Base-by-base conservation (phyloP, 2,113 vertebrate species). In the Taurulus bubalis region DNA sequence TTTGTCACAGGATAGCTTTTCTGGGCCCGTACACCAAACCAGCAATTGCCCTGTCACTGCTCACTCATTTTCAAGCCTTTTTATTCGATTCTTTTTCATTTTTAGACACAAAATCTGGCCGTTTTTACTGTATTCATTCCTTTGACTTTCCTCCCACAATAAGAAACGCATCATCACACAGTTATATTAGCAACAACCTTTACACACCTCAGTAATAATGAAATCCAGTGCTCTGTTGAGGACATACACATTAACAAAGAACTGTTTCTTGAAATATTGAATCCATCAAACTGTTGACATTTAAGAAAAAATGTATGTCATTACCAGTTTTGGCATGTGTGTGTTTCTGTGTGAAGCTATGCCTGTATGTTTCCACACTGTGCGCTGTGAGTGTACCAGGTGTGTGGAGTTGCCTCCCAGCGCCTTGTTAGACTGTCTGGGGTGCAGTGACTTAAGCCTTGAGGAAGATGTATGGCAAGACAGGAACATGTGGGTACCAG, bases 391-490 rank as follows among this genome's bases (percentile, higher is more conserved):
- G 73, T 90, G 87, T 77, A 80, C 56, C 60, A 78, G 85, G 85
- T 88, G 83, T 87, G 78, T 76, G 66, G 60, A 75, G 82, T 66
- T 85, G 84, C 92, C 90, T 91, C 66, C 65, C 67, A 71, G 84
- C 85, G 66, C 75, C 92, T 92, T 89, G 92, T 94, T 94, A 92
- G 91, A 85, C 77, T 75, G 86, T 90, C 81, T 83, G 79, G 67
- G 73, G 79, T 84, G 87, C 79, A 63, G 59, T 74, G 88, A 88
- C 83, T 91, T 81, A 76, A 82, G 83, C 85, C 87, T 86, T 34
- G 18, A 77, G 91, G 85, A 94, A 92, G 94, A 94, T 94, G 87
- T 93, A 94, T 93, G 84, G 89, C 80, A 77, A 90, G 88, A 90
- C 83, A 83, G 85, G 71, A 91, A 87, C 85, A 84, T 80, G 83